Conservation (phyloP, 2,797 vertebrate species). For the Sardinella longiceps region DNA sequence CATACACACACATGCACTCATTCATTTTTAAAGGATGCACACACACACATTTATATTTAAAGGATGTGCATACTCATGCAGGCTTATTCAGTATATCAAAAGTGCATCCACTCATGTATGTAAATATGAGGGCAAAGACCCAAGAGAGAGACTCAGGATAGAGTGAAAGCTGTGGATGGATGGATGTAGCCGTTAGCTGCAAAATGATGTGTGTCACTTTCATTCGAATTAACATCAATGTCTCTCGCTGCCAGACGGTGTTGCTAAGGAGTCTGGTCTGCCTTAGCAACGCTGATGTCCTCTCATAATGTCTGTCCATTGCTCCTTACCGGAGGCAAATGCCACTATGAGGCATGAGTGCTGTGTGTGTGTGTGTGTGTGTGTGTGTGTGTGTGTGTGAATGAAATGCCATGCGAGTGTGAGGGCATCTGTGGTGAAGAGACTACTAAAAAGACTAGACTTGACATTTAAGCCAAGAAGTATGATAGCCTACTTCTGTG, state of each 20-base stretch:
- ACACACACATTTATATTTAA: no score
- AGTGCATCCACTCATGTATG: background rate
- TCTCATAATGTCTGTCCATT: background rate
- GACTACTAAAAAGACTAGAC: background rate
- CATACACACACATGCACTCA: background rate
- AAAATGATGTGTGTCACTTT: conserved; percentile 29
- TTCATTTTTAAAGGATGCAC: no score
- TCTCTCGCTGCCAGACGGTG: background rate
- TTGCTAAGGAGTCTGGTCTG: conserved; percentile 25
- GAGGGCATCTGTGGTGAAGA: background rate
- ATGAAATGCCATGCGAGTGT: background rate
- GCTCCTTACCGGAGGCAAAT: background rate
- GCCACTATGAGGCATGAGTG: background rate
- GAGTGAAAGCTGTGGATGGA: background rate
- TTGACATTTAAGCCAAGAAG: background rate
- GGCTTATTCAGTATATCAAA: background rate
- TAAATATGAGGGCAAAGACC: background rate
- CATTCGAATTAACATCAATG: conserved; percentile 15
- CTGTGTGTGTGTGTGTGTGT: background rate
- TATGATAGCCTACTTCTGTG: background rate
- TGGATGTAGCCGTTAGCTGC: background rate
- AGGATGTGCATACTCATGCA: conserved; percentile 17
- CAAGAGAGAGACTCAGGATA: background rate
- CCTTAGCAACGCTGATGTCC: conserved; percentile 15
- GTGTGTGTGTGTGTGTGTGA: background rate